Percentiles rank a stretch among this genome's conserved stretches.
Evolutionary conservation across 2,888 invertebrate genomes (phyloP).

Genomic region (Mesorhabditis sp.): DNA sequence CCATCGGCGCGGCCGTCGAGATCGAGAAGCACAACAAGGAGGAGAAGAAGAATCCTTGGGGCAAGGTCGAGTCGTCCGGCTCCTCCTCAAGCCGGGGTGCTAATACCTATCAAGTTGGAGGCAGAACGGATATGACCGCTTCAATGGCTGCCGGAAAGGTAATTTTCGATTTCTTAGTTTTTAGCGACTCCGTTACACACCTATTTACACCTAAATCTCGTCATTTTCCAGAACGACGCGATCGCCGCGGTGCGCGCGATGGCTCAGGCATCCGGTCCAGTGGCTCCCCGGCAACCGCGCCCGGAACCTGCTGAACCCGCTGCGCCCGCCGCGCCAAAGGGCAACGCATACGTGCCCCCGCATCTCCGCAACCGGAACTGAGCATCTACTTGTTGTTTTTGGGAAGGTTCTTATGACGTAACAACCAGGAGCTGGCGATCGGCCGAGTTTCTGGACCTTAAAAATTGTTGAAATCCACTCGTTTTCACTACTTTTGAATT

Average conservation of each 20-base stretch:
- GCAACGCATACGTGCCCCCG: conserved; percentile 39
- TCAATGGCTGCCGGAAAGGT: conserved; percentile 5
- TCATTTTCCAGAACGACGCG: conserved; percentile 7
- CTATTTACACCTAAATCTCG: no score
- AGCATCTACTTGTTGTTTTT: no score
- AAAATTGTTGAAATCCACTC: no score
- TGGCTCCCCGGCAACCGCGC: background rate
- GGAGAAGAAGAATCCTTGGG: conserved; percentile 23
- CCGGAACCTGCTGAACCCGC: conserved; percentile 6
- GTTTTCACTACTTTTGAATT: no score
- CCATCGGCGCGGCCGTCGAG: conserved; percentile 45
- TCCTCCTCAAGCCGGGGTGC: conserved; percentile 1
- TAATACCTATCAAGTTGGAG: background rate
- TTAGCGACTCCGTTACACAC: no score
- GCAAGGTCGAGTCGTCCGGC: background rate
- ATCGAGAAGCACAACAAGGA: conserved; percentile 47
- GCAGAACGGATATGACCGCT: background rate
- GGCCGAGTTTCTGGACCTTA: no score
- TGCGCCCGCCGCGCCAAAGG: conserved; percentile 14
- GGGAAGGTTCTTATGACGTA: no score
- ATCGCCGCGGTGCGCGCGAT: conserved; percentile 15
- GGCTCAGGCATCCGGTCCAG: background rate
- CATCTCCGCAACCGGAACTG: conserved; percentile 23
- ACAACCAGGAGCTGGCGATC: no score
- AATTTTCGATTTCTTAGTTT: background rate